Evolutionary conservation across 2,888 invertebrate species (phyloP).

Genomic region (Harmothoe impar): DNA sequence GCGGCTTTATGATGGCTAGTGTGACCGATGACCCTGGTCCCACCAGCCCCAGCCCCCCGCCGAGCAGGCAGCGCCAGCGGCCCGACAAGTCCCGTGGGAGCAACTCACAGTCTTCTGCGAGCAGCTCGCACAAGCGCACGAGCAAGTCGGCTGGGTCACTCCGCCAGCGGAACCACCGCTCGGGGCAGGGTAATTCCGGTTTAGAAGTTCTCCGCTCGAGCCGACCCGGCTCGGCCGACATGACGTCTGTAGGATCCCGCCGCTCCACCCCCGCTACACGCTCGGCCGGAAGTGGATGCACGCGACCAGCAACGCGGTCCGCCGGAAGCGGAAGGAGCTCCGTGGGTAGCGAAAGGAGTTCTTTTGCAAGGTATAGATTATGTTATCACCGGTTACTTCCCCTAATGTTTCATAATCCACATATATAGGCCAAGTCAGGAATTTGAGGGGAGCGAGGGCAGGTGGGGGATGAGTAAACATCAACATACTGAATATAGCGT

Average conservation of each 20-base stretch:
- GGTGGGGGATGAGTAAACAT: no score
- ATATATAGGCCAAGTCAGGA: no score
- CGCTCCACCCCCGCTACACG: not conserved
- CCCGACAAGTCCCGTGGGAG: no score
- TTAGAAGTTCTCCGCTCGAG: not conserved
- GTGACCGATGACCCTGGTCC: not conserved
- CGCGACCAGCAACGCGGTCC: not conserved
- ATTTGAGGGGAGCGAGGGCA: no score
- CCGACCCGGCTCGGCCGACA: slow-evolving; percentile 9
- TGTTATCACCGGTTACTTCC: no score
- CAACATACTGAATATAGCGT: no score
- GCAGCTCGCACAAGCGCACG: not conserved
- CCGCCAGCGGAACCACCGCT: not conserved
- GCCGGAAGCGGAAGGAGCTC: not conserved
- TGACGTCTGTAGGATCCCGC: not conserved
- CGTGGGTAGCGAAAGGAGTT: not conserved
- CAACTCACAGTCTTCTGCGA: not conserved
- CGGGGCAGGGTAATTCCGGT: not conserved
- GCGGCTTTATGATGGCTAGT: not conserved
- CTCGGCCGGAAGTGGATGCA: slow-evolving; percentile 10
- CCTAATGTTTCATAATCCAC: no score
- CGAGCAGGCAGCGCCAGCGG: not conserved
- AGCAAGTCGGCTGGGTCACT: not conserved
- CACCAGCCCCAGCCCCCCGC: not conserved
- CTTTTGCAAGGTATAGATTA: slow-evolving; percentile 2